Evolutionary conservation across 2,797 vertebrate genomes (phyloP), one percentile per base, ranked within the genome.

Genomic region (Liparis tanakae): DNA sequence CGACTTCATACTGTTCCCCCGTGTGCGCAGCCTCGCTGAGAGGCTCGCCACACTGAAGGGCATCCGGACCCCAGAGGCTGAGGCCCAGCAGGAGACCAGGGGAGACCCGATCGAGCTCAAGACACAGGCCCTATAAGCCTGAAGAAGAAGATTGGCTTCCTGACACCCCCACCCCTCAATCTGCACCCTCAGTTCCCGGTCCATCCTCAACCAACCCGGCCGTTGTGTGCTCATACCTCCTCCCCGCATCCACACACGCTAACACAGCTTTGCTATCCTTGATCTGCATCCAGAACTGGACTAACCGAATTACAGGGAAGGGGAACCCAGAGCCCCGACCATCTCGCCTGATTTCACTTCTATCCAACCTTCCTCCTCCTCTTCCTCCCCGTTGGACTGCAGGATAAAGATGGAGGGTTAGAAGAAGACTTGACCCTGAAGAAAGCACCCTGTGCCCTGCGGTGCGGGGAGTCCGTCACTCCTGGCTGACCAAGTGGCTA

Each of bases 1-100:
- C 6, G 97, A 98, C 89, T 97, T 98, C 89, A 89, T 97, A 81
- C 94, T 98, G 82, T 97, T 96, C 89, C 97, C 97, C 53, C 96
- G 96, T 59, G 93, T 95, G 92, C 96, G 95, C 14, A 94, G 93
- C 65, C 87, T 97, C 75, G 94, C 96, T 6, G 97, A 98, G 91
- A 96, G 97, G 92, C 91, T 98, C 77, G 96, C 96, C 84, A 90
- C 95, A 20, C 96, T 98, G 78, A 97, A 96, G 93, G 97, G 97
- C 59, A 91, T 80, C 82, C 87, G 92, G 53, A 89, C 94, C 61
- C 91, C 89, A 10, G 94, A 96, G 83, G 83, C 93, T 0, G 95
- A 94, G 76, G 92, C 92, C 66, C 95, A 96, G 60, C 93, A 94
- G 87, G 96, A 97, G 74, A 91, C 90, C 82, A 93, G 96, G 67